Conservation (phyloP, 2,888 invertebrate species). For the Synanthedon formicaeformis region DNA sequence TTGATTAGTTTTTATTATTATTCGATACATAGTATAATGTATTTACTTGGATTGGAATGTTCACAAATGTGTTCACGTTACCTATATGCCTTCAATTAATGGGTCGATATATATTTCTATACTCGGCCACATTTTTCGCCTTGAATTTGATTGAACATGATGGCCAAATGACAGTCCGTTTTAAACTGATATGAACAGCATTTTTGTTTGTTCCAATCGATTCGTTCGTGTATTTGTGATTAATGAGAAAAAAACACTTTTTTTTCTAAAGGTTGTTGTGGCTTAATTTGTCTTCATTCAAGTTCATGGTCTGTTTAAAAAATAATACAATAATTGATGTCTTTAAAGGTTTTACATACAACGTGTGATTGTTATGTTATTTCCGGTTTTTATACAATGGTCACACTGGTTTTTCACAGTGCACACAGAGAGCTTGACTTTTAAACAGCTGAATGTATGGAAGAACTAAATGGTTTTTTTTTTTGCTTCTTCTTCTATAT, state of each 20-base stretch:
- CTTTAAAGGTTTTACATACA: conserved; percentile 53
- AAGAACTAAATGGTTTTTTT: conserved; percentile 2
- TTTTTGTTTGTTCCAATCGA: too few species aligned
- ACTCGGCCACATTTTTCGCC: too few species aligned
- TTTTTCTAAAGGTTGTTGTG: too few species aligned
- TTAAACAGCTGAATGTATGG: conserved; percentile 21
- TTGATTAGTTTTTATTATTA: conserved; percentile 14
- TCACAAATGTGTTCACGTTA: conserved; percentile 48
- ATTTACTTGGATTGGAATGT: conserved; percentile 35
- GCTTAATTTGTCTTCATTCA: background rate
- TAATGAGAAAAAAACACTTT: background rate
- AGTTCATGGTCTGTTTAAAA: conserved; percentile 23
- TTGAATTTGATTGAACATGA: too few species aligned
- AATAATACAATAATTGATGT: conserved; percentile 28
- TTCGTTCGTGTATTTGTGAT: too few species aligned
- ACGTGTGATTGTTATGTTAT: conserved; percentile 61
- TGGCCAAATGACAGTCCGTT: too few species aligned
- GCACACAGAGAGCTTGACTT: conserved; percentile 4
- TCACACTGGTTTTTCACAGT: conserved; percentile 23
- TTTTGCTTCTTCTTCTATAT: conserved; percentile 16
- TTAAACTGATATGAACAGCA: too few species aligned
- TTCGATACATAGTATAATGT: conserved; percentile 31
- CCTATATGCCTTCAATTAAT: conserved; percentile 21
- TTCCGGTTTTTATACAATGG: conserved; percentile 34
- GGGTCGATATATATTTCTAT: conserved; percentile 11